Evolutionary conservation across 2,888 invertebrate species (phyloP), one percentile per base, ranked within the genome.

Genomic region (Dichetophora obliterata): DNA sequence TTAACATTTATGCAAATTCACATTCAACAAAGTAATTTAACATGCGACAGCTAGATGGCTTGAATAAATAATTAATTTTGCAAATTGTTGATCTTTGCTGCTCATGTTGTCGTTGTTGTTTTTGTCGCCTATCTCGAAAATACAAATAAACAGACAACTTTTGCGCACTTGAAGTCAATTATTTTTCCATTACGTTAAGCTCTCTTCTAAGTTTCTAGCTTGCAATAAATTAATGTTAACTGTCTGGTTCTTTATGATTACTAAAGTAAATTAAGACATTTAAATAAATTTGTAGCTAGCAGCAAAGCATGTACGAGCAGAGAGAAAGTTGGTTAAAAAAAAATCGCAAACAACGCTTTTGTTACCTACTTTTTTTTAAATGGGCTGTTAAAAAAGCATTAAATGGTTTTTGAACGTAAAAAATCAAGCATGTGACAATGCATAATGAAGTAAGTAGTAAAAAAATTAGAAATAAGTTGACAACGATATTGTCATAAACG

Each of bases 51-150:
- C 11, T 63, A 6, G 16, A 34, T 27, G 54, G n/a, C n/a, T 63
- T 63, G 63, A 16, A 63, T 63, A 63, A 63, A 63, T 63, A 63
- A 63, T 63, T 63, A 63, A 63, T 34, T 63, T 16, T 63, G 31
- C n/a, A n/a, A 63, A 63, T 27, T 43, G 43, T 43, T 54, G 54
- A 54, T 54, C 19, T 11, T 63, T 63, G 31, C 34, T 63, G 63
- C 16, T 63, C 5, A 5, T 34, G 27, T 61, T 54, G 63, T 34
- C n/a, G 63, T 63, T 54, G 63, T 63, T 34, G 63, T 63, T 59
- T 11, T 24, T 6, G 43, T 43, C 43, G 14, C 59, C 59, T 59
- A 24, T 59, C 59, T 27, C 14, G 11, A 24, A 2, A 57, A 22
- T 11, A 57, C 57, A 57, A 9, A 22, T n/a, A 57, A 57, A 8